Conservation (phyloP, 2,797 vertebrate genomes). For the Clamator glandarius region DNA sequence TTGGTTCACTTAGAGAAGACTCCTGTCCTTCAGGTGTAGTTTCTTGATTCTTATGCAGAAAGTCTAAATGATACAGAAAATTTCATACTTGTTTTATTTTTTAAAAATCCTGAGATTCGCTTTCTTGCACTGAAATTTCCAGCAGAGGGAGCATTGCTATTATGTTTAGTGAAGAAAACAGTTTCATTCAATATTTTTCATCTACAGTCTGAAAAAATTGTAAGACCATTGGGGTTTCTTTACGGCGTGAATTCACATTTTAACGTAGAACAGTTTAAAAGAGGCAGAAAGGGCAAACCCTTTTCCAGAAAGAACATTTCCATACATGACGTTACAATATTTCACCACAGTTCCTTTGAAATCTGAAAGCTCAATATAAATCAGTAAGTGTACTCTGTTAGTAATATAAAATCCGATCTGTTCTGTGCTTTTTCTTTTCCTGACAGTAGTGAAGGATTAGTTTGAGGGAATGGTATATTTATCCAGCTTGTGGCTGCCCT, state of each 20-base stretch:
- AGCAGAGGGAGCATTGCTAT: slow-evolving; percentile 62
- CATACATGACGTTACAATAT: background rate
- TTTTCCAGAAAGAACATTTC: background rate
- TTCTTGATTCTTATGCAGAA: background rate
- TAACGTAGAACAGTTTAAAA: background rate
- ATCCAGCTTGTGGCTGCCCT: background rate
- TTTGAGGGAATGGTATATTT: background rate
- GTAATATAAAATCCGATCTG: background rate
- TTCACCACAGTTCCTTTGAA: background rate
- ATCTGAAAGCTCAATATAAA: background rate
- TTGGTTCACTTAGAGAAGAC: background rate
- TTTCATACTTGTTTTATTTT: background rate
- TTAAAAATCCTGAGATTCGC: background rate
- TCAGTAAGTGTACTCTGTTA: background rate
- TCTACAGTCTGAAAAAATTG: background rate
- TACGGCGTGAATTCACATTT: background rate
- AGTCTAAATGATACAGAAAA: background rate
- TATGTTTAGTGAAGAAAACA: background rate
- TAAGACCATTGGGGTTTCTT: accelerated
- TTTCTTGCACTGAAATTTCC: slow-evolving; percentile 6
- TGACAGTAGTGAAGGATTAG: background rate
- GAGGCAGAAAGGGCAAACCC: background rate
- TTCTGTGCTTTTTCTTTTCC: background rate
- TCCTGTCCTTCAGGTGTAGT: background rate
- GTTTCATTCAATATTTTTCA: background rate